Evolutionary conservation across 2,888 invertebrate genomes (phyloP), one percentile per base, ranked within the genome.

Genomic region (Drosophila tripunctata): DNA sequence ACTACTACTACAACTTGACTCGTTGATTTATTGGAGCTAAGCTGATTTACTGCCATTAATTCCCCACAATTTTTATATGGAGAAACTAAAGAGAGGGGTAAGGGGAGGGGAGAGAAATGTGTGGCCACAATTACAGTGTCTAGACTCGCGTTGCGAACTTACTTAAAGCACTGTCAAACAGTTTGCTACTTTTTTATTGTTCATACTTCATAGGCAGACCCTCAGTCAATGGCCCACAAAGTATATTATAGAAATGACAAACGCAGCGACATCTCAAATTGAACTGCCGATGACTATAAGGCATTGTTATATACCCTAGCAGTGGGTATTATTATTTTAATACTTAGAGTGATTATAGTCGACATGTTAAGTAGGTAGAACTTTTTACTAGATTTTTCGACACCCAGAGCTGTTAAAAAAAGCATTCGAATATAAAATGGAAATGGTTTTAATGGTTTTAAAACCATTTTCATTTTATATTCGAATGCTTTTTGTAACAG

Each of bases 241-340:
- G 71, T 86, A 56, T 80, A 86, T 81, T 81, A 86, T 81, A 65
- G 83, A 87, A 81, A 68, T 81, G 81, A 84, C 81, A 81, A 75
- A 72, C 71, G 81, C 87, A 80, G 68, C 60, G 61, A 77, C 57
- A 55, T 67, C 40, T 58, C 36, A 40, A 55, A 67, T 60, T 64
- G 45, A 68, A 64, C 67, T 57, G 51, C 44, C 48, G 65, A 35
- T 30, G 30, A 36, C n/a, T n/a, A n/a, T n/a, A n/a, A n/a, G n/a
- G n/a, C n/a, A n/a, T n/a, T n/a, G n/a, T n/a, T n/a, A n/a, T n/a
- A n/a, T n/a, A n/a, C n/a, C n/a, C n/a, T n/a, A n/a, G n/a, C n/a
- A n/a, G n/a, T n/a, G n/a, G n/a, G n/a, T n/a, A n/a, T n/a, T n/a
- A n/a, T n/a, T n/a, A n/a, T n/a, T n/a, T n/a, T n/a, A n/a, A n/a